Conservation (phyloP, 1,140 invertebrate genomes). For the Drosophila triauraria region DNA sequence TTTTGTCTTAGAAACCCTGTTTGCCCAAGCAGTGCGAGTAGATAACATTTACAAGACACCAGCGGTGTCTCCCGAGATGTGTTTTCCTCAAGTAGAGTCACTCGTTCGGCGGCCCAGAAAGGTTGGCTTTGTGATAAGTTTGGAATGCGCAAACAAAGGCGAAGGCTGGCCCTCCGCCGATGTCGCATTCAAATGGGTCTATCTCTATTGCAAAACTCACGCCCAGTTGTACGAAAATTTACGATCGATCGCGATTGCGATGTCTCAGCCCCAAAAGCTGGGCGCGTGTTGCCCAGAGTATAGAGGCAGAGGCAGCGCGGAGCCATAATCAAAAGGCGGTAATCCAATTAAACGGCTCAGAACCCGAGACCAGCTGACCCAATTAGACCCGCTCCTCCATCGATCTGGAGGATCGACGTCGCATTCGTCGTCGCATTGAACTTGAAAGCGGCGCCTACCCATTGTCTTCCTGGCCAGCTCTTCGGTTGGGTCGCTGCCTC, state of each 20-base stretch:
- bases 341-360: constrained; percentile 81
- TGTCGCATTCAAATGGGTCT: constrained; percentile 42
- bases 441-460: constrained; percentile 79
- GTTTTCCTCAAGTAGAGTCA: constrained; percentile 59
- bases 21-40: constrained; percentile 48
- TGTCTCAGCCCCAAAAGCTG: constrained; percentile 37
- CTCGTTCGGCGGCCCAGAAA: constrained; percentile 20
- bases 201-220: constrained; percentile 29
- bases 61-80: constrained; percentile 30
- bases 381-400: constrained; percentile 73
- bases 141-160: constrained; percentile 61
- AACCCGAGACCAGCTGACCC: constrained; percentile 63
- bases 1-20: constrained; percentile 51
- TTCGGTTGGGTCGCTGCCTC: constrained; percentile 3
- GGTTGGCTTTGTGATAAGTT: constrained; percentile 65
- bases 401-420: constrained; percentile 34
- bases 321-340: constrained; percentile 79
- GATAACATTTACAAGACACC: constrained; percentile 65
- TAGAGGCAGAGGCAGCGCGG: neutral
- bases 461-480: constrained; percentile 59
- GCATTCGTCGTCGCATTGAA: constrained; percentile 46
- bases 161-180: constrained; percentile 25
- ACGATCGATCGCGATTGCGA: constrained; percentile 3
- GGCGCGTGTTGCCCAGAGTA: constrained; percentile 69
- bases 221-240: constrained; percentile 26